Percentiles rank a stretch among this genome's conserved stretches.
Conservation (phyloP, 2,113 vertebrate species). For the Caretta caretta region DNA sequence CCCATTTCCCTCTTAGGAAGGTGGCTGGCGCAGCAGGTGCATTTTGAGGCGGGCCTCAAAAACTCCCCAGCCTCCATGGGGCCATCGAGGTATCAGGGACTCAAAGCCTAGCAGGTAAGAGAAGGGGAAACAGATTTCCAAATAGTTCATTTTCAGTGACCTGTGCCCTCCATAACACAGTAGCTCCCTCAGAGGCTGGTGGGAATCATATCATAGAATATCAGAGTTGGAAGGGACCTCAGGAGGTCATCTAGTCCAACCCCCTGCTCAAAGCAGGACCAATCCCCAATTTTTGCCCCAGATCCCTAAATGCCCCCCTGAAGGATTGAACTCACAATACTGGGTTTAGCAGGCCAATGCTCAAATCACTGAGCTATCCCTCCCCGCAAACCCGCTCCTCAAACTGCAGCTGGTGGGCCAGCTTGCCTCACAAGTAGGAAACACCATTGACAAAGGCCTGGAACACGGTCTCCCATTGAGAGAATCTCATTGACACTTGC, state of each 20-base stretch:
- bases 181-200: neutral
- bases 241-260: too few relatives aligned
- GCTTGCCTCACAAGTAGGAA: neutral
- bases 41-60: neutral
- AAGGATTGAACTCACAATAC: too few relatives aligned
- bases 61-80: neutral
- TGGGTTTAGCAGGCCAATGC: too few relatives aligned
- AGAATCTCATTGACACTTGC: neutral
- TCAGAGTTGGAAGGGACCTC: too few relatives aligned
- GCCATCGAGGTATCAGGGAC: neutral
- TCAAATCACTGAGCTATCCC: too few relatives aligned
- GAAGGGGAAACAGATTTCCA: neutral
- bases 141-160: neutral
- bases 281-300: too few relatives aligned
- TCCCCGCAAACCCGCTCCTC: neutral
- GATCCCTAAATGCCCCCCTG: too few relatives aligned
- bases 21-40: neutral
- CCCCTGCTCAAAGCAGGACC: too few relatives aligned
- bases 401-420: neutral
- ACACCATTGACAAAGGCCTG: neutral
- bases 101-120: neutral
- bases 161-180: neutral
- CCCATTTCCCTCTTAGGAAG: neutral
- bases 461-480: neutral
- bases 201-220: neutral